Evolutionary conservation across 2,888 invertebrate species (phyloP), one percentile per base, ranked within the genome.

Genomic region (Argyra leucocephala): DNA sequence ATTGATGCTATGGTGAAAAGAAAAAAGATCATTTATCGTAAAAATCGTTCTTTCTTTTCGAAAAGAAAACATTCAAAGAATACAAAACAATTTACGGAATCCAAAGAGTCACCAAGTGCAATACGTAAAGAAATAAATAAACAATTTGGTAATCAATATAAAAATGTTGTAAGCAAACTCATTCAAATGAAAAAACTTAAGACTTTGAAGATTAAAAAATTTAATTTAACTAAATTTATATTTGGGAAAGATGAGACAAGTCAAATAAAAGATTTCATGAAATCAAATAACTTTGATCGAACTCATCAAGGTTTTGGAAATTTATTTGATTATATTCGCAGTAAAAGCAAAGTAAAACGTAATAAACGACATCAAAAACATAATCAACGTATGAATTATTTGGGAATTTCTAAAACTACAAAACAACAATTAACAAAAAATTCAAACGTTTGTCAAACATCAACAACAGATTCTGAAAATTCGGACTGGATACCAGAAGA

Each of bases 171-270:
- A 2, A 72, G 73, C 22, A 22, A 22, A 22, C 1, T 22, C 1
- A 63, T 78, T 0, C 74, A 74, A 64, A 67, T 77, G 1, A 73
- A 73, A 18, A 74, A 76, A 36, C 79, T 78, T 0, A 73, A 71
- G 21, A 69, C 69, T 10, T 74, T 75, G 12, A 71, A 73, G 12
- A 74, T 77, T 0, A 76, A 72, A 36, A 79, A 78, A 65, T 79
- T 79, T 21, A 78, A 78, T 67, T 69, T 79, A n/a, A 77, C 78
- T 12, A 73, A 74, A 0, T 79, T 70, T 64, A 63, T 74, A 22
- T 75, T 71, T 63, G 72, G 72, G n/a, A n/a, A n/a, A 0, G 71
- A 70, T 9, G 65, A 61, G 4, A 64, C 68, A 21, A 61, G 36
- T 10, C 62, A 31, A 57, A 57, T 18, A 26, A 7, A 12, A 7